Conservation (phyloP, 2,888 invertebrate species). For the Athalia rosae region DNA sequence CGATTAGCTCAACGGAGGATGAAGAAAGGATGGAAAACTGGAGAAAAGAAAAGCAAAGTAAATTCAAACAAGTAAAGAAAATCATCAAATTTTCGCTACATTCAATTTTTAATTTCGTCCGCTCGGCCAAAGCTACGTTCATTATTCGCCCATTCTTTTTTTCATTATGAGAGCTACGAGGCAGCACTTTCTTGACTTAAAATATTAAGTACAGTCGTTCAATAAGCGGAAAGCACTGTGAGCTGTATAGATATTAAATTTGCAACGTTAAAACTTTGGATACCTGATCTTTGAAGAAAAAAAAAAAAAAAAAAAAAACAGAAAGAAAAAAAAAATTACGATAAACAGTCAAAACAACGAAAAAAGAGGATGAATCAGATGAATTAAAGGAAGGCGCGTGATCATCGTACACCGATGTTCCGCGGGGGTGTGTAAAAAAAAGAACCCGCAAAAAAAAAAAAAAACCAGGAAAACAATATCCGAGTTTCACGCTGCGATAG, state of each 20-base stretch:
- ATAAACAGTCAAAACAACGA: not conserved
- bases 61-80: not conserved
- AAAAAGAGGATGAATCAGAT: not conserved
- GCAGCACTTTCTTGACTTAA: constrained; percentile 32
- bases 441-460: not conserved
- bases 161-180: not conserved
- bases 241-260: constrained; percentile 28
- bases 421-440: not conserved
- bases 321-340: not conserved
- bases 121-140: not conserved
- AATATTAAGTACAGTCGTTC: constrained; percentile 38
- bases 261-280: constrained; percentile 18
- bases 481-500: not conserved
- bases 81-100: not conserved
- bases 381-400: not conserved
- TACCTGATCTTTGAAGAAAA: constrained; percentile 5
- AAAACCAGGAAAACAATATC: constrained; percentile 9
- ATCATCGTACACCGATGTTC: too few species aligned
- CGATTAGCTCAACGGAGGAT: not conserved
- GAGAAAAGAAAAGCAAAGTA: not conserved
- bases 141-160: constrained; percentile 18
- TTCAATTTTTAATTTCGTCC: constrained; percentile 36
- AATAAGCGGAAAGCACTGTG: constrained; percentile 22
- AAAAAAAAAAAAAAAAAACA: not conserved
- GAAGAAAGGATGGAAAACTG: not conserved